Evolutionary conservation across 2,797 vertebrate species (phyloP), one percentile per base, ranked within the genome.

Genomic region (Kryptolebias ocellatus): DNA sequence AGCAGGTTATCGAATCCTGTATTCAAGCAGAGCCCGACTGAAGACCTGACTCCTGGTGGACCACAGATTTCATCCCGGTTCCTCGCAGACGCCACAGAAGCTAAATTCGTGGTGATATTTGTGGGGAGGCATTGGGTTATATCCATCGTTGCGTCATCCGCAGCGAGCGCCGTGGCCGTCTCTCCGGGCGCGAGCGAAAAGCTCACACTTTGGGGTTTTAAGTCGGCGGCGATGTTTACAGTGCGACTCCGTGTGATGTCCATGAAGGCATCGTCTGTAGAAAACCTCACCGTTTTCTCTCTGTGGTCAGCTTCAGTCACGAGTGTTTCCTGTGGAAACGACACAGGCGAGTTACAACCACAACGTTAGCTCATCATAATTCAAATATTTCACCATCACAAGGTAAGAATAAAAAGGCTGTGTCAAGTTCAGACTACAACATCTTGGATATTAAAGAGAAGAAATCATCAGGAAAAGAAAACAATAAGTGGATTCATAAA

Each of bases 161-260:
- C n/a, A 29, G 31, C 42, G 18, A 84, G 75, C 64, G 27, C 49
- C 27, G 76, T 0, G 0, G 68, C 77, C 56, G 79, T 79, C 11
- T 78, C 66, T 49, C 42, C 50, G 5, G 12, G 9, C 2, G 39
- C 1, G 0, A 46, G 44, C 9, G 52, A n/a, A 18, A 56, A 12
- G 3, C 28, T 46, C 1, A n/a, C 2, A 12, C 52, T 59, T 28
- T 64, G 47, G 17, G n/a, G 18, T 1, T 72, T 17, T 0, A 86
- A 67, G 63, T 78, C 56, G 50, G 90, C 83, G 16, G 84, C 76
- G 72, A 97, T 96, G 74, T 92, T 47, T 6, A 95, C 80, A 1
- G 95, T 96, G 66, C 95, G 94, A 84, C 94, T 94, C 51, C 71
- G 72, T 34, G 96, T 98, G 83, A 95, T 89, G 62, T 97, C 96